phyloP scores from a whole-genome alignment of 2,797 vertebrate species.

The Odontamblyopus rebecca region DNA sequence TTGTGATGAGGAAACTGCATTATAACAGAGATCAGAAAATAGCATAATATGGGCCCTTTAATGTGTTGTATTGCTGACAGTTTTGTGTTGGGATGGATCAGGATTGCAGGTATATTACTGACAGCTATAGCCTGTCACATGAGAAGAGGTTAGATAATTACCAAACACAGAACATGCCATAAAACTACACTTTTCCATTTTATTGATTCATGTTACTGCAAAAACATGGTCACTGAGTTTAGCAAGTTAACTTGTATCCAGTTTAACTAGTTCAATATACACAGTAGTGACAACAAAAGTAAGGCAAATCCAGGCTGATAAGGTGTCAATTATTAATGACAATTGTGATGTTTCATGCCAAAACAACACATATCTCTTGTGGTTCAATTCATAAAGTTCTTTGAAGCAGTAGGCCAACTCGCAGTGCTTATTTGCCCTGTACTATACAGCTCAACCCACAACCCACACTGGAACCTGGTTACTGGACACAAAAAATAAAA shows the following conservation, averaged over 20 bases:
- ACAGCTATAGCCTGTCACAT: background rate
- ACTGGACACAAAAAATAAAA: background rate
- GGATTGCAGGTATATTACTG: background rate
- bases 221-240: conserved; percentile 37
- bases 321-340: background rate
- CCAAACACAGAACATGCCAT: conserved; percentile 10
- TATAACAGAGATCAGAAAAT: too few species aligned
- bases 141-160: background rate
- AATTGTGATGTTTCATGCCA: background rate
- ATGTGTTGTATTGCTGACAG: too few species aligned
- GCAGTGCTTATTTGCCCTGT: background rate
- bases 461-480: background rate
- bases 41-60: too few species aligned
- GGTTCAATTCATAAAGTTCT: conserved; percentile 2
- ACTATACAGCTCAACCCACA: background rate
- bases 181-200: conserved; percentile 26
- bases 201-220: conserved; percentile 49
- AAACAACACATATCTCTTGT: background rate
- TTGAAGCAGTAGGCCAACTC: conserved; percentile 16
- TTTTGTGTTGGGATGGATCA: conserved; percentile 4
- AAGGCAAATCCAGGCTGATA: background rate
- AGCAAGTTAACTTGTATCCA: background rate
- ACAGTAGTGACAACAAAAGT: conserved; percentile 8
- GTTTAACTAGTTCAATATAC: background rate
- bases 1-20: too few species aligned